A percentile compares a stretch with the other conserved stretches of the same genome.
Evolutionary conservation across 2,888 invertebrate genomes (phyloP).

Genomic region (Lasioglossum zephyrum): DNA sequence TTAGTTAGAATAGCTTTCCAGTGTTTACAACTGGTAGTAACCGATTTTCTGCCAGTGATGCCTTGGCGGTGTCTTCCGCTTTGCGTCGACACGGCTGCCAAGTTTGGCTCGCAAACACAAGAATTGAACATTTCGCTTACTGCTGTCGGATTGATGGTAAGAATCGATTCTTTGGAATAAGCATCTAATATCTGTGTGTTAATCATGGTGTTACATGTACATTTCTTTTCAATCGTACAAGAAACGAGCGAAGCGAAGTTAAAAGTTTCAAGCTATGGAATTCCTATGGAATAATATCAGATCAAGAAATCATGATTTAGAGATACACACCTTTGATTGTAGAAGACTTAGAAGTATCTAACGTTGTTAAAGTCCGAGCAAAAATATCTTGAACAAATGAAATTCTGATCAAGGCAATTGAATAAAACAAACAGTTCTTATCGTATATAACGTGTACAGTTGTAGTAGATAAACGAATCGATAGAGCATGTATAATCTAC

Average conservation of each 20-base stretch:
- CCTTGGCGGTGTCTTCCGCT: constrained; percentile 96
- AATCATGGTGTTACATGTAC: neutral
- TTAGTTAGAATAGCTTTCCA: constrained; percentile 97
- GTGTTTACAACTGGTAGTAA: constrained; percentile 97
- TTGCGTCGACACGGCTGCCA: constrained; percentile 96
- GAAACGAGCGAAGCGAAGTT: neutral
- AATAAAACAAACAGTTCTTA: constrained; percentile 18
- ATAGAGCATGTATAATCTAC: neutral
- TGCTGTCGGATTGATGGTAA: constrained; percentile 97
- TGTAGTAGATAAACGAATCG: constrained; percentile 14
- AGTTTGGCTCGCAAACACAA: constrained; percentile 97
- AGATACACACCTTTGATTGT: constrained; percentile 10
- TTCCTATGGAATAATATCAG: constrained; percentile 34
- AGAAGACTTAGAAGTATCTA: constrained; percentile 36
- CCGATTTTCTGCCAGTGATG: constrained; percentile 96
- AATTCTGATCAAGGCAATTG: constrained; percentile 33
- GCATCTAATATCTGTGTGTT: constrained; percentile 4
- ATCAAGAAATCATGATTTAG: constrained; percentile 34
- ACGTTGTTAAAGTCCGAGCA: constrained; percentile 36
- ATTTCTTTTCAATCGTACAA: constrained; percentile 12
- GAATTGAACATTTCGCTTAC: constrained; percentile 99
- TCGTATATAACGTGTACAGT: neutral
- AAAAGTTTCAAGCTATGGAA: constrained; percentile 36
- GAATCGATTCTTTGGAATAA: constrained; percentile 43
- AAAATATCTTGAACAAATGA: constrained; percentile 37